phyloP scores from a whole-genome alignment of 2,888 invertebrate species.

The Xestia sexstrigata region DNA sequence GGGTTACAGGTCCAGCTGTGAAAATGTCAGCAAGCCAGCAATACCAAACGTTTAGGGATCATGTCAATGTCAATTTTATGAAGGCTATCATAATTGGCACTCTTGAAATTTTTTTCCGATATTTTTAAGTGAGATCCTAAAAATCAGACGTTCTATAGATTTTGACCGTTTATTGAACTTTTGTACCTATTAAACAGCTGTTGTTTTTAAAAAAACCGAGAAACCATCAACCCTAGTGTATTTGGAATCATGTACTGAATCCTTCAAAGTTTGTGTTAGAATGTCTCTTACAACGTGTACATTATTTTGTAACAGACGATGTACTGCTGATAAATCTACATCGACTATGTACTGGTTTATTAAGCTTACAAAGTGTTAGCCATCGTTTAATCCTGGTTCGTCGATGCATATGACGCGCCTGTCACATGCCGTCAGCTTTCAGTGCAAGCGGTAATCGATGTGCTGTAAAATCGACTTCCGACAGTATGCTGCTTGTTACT shows the following conservation, averaged over 20 bases:
- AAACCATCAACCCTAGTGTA: background rate
- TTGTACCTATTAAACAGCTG: background rate
- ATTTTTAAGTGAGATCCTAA: background rate
- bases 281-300: background rate
- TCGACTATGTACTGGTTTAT: background rate
- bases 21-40: background rate
- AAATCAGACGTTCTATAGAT: background rate
- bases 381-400: background rate
- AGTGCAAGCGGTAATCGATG: background rate
- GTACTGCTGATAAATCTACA: background rate
- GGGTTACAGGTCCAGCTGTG: background rate
- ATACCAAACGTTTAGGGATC: background rate
- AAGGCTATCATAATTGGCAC: background rate
- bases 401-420: conserved; percentile 14
- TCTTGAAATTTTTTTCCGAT: background rate
- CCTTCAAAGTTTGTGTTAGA: background rate
- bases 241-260: background rate
- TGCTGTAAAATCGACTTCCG: conserved; percentile 7
- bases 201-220: background rate
- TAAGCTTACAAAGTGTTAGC: conserved; percentile 23
- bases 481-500: background rate
- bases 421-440: conserved; percentile 23
- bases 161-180: background rate
- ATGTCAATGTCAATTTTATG: background rate
- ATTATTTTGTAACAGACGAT: background rate